phyloP scores from a whole-genome alignment of 2,888 invertebrate species.

The Micropterix aruncella region DNA sequence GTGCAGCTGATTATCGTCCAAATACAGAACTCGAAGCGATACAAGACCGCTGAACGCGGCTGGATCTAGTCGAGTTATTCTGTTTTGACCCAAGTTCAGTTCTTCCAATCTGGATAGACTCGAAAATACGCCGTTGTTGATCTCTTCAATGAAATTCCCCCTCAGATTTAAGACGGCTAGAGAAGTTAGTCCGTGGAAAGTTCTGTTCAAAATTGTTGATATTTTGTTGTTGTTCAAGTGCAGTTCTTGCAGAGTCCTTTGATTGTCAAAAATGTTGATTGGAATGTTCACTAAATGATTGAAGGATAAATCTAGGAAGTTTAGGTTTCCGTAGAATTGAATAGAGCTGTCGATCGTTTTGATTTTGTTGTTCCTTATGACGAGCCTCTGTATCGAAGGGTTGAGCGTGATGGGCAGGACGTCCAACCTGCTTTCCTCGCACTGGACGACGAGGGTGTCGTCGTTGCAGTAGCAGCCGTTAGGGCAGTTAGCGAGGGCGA shows the following conservation, averaged over 20 bases:
- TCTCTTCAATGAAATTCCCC: slow-evolving; percentile 68
- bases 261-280: slow-evolving; percentile 62
- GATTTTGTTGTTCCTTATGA: slow-evolving; percentile 73
- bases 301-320: slow-evolving; percentile 69
- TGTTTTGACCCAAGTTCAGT: slow-evolving; percentile 73
- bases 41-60: slow-evolving; percentile 62
- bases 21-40: slow-evolving; percentile 63
- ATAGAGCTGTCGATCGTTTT: slow-evolving; percentile 81
- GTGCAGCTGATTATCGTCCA: slow-evolving; percentile 73
- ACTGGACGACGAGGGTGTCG: slow-evolving; percentile 74
- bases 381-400: slow-evolving; percentile 76
- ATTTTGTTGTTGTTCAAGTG: slow-evolving; percentile 78
- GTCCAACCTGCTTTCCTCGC: slow-evolving; percentile 74
- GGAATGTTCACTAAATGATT: slow-evolving; percentile 77
- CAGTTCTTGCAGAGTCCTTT: slow-evolving; percentile 68
- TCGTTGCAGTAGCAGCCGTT: slow-evolving; percentile 80
- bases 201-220: slow-evolving; percentile 63
- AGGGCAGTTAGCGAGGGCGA: slow-evolving; percentile 68
- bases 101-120: slow-evolving; percentile 67
- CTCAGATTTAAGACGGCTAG: slow-evolving; percentile 69
- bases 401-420: slow-evolving; percentile 84
- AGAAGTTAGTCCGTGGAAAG: slow-evolving; percentile 64
- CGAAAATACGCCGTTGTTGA: slow-evolving; percentile 60
- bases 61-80: slow-evolving; percentile 66
- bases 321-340: slow-evolving; percentile 75